A percentile compares a stretch with the other conserved stretches of the same genome.
Evolutionary conservation across 2,113 vertebrate genomes (phyloP).

Genomic region (Apus apus): DNA sequence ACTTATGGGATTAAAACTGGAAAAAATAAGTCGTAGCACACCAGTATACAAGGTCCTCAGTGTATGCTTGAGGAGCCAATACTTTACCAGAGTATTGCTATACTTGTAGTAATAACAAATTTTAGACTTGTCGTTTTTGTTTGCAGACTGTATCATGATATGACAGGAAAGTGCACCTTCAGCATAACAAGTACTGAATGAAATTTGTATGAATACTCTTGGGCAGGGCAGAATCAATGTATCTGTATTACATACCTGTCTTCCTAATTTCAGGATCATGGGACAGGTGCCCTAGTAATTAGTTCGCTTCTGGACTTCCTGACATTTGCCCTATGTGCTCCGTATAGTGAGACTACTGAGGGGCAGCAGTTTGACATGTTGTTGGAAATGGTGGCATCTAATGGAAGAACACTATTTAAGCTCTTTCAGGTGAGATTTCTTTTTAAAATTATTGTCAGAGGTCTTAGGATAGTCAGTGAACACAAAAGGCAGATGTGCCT

Average conservation of each 20-base stretch:
- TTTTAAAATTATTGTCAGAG: not conserved
- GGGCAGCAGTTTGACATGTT: conserved; percentile 99
- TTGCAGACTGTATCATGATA: not conserved
- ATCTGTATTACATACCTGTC: not conserved
- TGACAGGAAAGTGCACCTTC: not conserved
- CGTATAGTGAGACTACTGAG: conserved; percentile 98
- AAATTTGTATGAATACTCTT: not conserved
- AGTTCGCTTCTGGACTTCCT: conserved; percentile 98
- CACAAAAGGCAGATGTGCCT: not conserved
- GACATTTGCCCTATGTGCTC: conserved; percentile 98
- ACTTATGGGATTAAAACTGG: not conserved
- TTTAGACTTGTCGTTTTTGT: not conserved
- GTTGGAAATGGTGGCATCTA: conserved; percentile 95
- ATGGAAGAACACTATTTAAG: conserved; percentile 95
- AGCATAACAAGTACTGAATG: not conserved
- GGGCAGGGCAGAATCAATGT: not conserved
- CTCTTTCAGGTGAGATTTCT: conserved; percentile 90
- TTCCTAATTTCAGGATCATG: conserved; percentile 87
- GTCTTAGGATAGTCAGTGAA: not conserved
- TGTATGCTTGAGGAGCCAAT: not conserved
- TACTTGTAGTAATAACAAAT: not conserved
- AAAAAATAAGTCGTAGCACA: not conserved
- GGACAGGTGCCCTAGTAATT: conserved; percentile 96
- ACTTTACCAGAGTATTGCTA: not conserved
- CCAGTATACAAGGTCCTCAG: not conserved